Evolutionary conservation across 2,113 vertebrate genomes (phyloP), one percentile per base, ranked within the genome.

Genomic region (Cyrtonyx montezumae): DNA sequence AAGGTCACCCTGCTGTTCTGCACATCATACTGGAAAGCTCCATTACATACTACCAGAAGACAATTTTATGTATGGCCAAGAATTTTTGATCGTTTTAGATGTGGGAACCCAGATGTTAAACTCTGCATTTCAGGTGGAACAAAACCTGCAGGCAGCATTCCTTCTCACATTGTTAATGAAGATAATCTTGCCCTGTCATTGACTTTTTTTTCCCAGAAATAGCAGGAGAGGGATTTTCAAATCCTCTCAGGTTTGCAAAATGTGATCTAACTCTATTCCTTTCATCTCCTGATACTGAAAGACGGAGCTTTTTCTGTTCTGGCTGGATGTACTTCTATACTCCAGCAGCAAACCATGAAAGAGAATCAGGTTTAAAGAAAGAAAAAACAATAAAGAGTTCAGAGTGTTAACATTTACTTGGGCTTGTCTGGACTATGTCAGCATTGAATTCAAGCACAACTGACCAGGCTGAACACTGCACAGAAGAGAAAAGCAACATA

Each of bases 171-270:
- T 91, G 28, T 94, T 96, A 96, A 94, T 70, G 95, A 93, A 90
- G 84, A 90, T 94, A 96, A 96, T 91, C 90, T 90, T 95, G 90
- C 83, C 76, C 82, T 76, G 84, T 61, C 81, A 87, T 92, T 94
- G 92, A 85, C 91, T 88, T 90, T 26, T 66, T 87, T 87, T 40
- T 5, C 40, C 58, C 87, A 93, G 94, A 87, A 96, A 94, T 94
- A 92, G 91, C 92, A 89, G 62, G 46, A 94, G 79, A 93, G 53
- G 73, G 90, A 94, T 94, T 96, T 94, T 92, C 83, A 94, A 93
- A 96, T 95, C 84, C 79, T 93, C 95, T 91, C 81, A 95, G 86
- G 74, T 88, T 95, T 96, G 82, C 70, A 95, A 73, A 95, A 84
- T 11, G 26, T 90, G 94, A 93, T 95, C 91, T 93, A 78, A 73